Conservation (phyloP, 2,797 vertebrate species). For the Muscicapa striata region DNA sequence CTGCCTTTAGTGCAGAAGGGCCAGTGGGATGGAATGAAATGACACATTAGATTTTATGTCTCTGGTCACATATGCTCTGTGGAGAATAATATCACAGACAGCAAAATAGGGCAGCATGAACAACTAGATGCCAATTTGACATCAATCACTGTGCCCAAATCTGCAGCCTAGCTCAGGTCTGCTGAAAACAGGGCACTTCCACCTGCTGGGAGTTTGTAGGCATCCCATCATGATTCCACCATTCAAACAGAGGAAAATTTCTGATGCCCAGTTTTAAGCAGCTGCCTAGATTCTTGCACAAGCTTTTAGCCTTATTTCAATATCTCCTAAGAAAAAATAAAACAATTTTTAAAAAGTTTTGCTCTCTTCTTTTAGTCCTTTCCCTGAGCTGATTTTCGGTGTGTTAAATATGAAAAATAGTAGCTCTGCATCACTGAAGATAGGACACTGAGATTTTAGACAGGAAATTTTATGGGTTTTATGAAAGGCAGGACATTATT, state of each 20-base stretch:
- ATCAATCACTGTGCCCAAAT: background rate
- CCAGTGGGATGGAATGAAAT: fast-evolving
- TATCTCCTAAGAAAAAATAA: background rate
- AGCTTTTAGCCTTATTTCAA: background rate
- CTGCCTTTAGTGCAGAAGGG: background rate
- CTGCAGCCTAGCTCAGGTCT: background rate
- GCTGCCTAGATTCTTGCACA: background rate
- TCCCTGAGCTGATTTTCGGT: background rate
- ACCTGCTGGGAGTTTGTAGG: background rate
- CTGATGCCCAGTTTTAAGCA: background rate
- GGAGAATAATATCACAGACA: background rate
- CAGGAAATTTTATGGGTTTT: conserved; percentile 41
- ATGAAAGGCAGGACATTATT: conserved; percentile 23
- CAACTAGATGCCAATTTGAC: fast-evolving
- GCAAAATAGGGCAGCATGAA: background rate
- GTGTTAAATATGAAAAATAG: conserved; percentile 26
- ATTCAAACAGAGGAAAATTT: background rate
- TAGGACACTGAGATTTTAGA: conserved; percentile 9
- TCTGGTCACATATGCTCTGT: background rate
- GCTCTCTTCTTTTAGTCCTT: background rate
- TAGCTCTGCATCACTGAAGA: conserved; percentile 18
- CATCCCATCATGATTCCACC: background rate
- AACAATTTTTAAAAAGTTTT: background rate
- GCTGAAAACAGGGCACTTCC: fast-evolving
- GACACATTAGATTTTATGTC: background rate